phyloP scores from a whole-genome alignment of 2,888 invertebrate genomes.

The Sesamia inferens region DNA sequence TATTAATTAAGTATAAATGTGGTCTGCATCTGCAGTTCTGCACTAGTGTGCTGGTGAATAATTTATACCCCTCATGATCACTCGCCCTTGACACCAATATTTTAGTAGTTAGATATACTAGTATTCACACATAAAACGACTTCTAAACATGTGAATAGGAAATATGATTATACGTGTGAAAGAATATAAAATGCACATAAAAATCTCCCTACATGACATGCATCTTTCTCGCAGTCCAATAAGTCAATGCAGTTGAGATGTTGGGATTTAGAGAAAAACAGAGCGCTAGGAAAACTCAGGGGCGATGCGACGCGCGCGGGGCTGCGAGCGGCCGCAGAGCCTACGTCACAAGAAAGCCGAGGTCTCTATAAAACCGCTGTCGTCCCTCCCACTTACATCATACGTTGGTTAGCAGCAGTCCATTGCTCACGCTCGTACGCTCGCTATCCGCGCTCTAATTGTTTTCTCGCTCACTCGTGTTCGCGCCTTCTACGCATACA shows the following conservation, averaged over 20 bases:
- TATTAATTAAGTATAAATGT: not conserved
- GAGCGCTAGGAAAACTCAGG: conserved; percentile 80
- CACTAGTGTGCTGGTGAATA: not conserved
- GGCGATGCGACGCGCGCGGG: conserved; percentile 65
- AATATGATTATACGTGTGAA: not conserved
- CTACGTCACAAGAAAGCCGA: conserved; percentile 86
- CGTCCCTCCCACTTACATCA: conserved; percentile 85
- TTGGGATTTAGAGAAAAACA: conserved; percentile 76
- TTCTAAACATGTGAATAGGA: not conserved
- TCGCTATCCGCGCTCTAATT: conserved; percentile 76
- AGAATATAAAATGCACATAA: not conserved
- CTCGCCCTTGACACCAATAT: conserved; percentile 28
- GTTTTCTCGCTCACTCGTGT: conserved; percentile 78
- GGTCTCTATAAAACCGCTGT: conserved; percentile 85
- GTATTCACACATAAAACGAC: conserved; percentile 7
- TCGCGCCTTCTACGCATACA: conserved; percentile 74
- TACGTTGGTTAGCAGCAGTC: conserved; percentile 82
- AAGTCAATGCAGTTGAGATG: conserved; percentile 75
- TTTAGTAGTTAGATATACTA: not conserved
- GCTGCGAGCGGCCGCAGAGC: conserved; percentile 71
- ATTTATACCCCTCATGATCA: conserved; percentile 13
- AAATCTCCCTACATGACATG: conserved; percentile 49
- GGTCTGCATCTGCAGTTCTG: not conserved
- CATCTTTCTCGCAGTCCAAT: conserved; percentile 63
- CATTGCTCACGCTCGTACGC: conserved; percentile 75